A percentile compares a stretch with the other conserved stretches of the same genome.
Conservation (phyloP, 2,797 vertebrate genomes). For the Sus cebifrons region DNA sequence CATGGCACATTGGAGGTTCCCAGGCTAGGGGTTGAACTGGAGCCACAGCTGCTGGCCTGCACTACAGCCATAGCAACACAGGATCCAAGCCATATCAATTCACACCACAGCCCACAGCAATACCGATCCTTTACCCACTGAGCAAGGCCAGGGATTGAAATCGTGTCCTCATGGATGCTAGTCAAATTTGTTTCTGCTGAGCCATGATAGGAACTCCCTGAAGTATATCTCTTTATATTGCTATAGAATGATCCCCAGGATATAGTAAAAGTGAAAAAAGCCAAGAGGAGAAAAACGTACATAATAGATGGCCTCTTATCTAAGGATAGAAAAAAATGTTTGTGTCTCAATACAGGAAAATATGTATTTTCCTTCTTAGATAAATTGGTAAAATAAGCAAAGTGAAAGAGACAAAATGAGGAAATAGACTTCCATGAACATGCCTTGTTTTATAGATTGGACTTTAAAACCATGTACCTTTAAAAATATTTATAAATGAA, state of each 20-base stretch:
- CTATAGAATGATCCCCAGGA: background rate
- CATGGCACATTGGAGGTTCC: too few relatives aligned
- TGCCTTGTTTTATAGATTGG: background rate
- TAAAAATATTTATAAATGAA: background rate
- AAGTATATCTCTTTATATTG: background rate
- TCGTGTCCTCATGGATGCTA: too few relatives aligned
- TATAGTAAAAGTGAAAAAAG: background rate
- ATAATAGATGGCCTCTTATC: background rate
- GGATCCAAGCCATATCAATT: too few relatives aligned
- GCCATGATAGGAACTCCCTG: background rate
- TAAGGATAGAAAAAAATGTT: background rate
- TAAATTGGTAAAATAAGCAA: background rate
- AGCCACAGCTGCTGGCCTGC: too few relatives aligned
- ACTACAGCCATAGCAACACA: too few relatives aligned
- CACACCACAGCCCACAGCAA: too few relatives aligned
- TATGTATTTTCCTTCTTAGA: background rate
- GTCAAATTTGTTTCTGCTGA: too few relatives aligned
- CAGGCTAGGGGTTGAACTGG: too few relatives aligned
- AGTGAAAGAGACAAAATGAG: background rate
- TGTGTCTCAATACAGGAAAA: background rate
- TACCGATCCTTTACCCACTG: too few relatives aligned
- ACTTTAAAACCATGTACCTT: background rate
- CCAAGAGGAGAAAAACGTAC: background rate
- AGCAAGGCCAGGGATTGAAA: too few relatives aligned
- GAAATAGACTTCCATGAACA: conserved; percentile 20